Evolutionary conservation across 2,113 vertebrate genomes (phyloP), one percentile per base, ranked within the genome.

Genomic region (Andinoacara biseriatus): DNA sequence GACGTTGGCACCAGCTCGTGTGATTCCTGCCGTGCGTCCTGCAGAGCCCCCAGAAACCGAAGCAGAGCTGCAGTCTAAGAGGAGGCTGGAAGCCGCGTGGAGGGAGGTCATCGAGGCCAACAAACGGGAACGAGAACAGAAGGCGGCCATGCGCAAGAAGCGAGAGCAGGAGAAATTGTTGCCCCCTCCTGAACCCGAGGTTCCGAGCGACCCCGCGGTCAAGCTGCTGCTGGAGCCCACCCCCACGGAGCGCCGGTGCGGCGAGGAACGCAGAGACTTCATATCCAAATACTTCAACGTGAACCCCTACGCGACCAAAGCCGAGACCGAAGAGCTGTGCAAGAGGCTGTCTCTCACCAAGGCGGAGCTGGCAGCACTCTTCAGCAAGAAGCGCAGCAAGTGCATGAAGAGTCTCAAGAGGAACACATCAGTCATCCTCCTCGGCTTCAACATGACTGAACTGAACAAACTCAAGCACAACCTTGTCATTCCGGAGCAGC

Each of bases 381-480:
- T 99, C 86, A 95, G 96, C 14, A 96, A 93, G 78, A 97, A 94
- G 89, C 97, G 97, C 80, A 96, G 93, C 54, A 91, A 87, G 20
- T 99, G 98, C 94, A 94, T 99, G 92, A 98, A 96, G 94, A 95
- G 95, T 18, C 94, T 99, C 59, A 96, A 95, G 91, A 96, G 76
- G 72, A 96, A 90, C 18, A 94, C 90, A 11, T 80, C 97, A 0
- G 94, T 92, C 65, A 93, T 99, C 52, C 94, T 99, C 63, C 85
- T 99, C 76, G 98, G 98, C 69, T 99, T 99, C 92, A 97, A 96
- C 90, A 97, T 99, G 97, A 94, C 93, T 1, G 96, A 97, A 90
- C 79, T 99, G 84, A 96, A 94, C 90, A 96, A 96, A 65, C 67
- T 99, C 8, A 97, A 97, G 91, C 98, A 99, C 96, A 93, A 96